Conservation (phyloP, 2,888 invertebrate genomes). For the Drosophila borealis region DNA sequence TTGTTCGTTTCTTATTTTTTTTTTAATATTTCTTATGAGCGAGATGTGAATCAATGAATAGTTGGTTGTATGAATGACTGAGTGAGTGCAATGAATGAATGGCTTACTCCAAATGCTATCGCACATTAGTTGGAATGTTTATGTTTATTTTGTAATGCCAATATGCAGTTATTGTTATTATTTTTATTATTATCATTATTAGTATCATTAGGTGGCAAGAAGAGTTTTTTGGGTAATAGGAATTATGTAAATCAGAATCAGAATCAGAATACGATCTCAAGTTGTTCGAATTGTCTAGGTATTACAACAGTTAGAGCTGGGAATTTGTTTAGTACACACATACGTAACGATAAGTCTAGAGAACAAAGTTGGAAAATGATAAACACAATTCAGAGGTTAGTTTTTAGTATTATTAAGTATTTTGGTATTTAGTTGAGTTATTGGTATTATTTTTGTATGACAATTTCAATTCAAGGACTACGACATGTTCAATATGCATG, state of each 20-base stretch:
- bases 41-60: conserved; percentile 25
- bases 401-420: conserved; percentile 22
- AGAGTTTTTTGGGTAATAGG: conserved; percentile 24
- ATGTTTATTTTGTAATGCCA: background rate
- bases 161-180: background rate
- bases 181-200: conserved; percentile 19
- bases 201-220: conserved; percentile 23
- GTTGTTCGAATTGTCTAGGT: conserved; percentile 55
- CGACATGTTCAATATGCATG: conserved; percentile 65
- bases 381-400: conserved; percentile 54
- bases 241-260: conserved; percentile 13
- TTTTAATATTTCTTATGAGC: conserved; percentile 22
- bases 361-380: conserved; percentile 63
- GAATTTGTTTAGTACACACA: conserved; percentile 60
- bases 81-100: conserved; percentile 49
- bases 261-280: conserved; percentile 45
- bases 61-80: conserved; percentile 35
- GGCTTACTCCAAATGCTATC: conserved; percentile 37
- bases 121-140: conserved; percentile 34
- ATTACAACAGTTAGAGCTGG: conserved; percentile 68
- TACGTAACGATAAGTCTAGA: conserved; percentile 58
- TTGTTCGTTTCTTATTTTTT: conserved; percentile 6
- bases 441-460: conserved; percentile 42
- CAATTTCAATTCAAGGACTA: conserved; percentile 59
- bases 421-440: conserved; percentile 10